Percentiles rank a stretch among this genome's conserved stretches.
These are phyloP conservation scores for Campopleginae sp. DNA, from an alignment of 2,888 invertebrate genomes.

Conservation along the genomic window DNA sequence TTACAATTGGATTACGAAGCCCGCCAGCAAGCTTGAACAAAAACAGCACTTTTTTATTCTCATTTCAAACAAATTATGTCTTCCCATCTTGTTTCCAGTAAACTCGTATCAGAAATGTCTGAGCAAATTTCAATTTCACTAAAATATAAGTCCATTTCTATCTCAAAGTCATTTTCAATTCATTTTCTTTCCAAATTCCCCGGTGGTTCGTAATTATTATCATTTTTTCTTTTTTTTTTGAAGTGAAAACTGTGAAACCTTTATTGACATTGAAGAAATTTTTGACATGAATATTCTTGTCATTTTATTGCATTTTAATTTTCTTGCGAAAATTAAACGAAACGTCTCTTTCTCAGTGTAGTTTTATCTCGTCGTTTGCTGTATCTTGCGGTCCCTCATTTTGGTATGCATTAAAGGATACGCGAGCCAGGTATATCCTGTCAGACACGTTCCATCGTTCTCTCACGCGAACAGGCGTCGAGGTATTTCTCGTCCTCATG, in stretches of 20 bases:
- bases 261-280: no score
- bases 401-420: slow-evolving; percentile 64
- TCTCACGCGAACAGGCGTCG: slow-evolving; percentile 57
- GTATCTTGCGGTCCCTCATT: slow-evolving; percentile 21
- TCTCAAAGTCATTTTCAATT: background rate
- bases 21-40: background rate
- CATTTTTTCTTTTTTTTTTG: no score
- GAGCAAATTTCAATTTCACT: background rate
- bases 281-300: background rate
- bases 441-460: slow-evolving; percentile 64
- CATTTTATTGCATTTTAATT: background rate
- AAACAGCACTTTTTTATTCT: background rate
- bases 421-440: slow-evolving; percentile 53
- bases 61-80: background rate
- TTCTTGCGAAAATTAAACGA: background rate
- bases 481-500: slow-evolving; percentile 42
- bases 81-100: background rate
- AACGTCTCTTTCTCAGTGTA: background rate
- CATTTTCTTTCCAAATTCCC: no score
- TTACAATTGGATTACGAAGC: slow-evolving; percentile 6
- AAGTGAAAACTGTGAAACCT: no score
- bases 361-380: background rate
- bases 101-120: background rate
- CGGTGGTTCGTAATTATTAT: no score
- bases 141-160: background rate